Evolutionary conservation across 2,888 invertebrate genomes (phyloP).

Genomic region (Nymphalis polychloros): DNA sequence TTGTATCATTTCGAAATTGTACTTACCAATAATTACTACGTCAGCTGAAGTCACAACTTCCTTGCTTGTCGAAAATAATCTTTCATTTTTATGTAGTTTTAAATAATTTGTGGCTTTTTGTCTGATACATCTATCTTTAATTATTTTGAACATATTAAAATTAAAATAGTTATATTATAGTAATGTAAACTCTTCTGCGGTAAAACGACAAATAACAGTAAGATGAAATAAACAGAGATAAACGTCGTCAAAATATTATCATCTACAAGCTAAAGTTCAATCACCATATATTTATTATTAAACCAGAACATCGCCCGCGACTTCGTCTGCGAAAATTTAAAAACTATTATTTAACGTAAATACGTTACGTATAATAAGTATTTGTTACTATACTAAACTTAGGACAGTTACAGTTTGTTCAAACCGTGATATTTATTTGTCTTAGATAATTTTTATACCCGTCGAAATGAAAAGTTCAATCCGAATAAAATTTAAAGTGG

Average conservation of each 20-base stretch:
- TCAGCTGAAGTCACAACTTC: constrained; percentile 83
- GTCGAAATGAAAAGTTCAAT: too few species aligned
- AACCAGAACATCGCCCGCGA: not conserved
- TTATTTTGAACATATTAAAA: constrained; percentile 64
- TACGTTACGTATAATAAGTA: too few species aligned
- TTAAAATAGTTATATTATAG: not conserved
- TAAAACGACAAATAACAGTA: constrained; percentile 17
- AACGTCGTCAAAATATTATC: constrained; percentile 27
- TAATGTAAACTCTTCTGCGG: constrained; percentile 19
- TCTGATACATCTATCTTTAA: constrained; percentile 55
- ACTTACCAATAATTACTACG: constrained; percentile 88
- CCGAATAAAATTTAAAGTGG: too few species aligned
- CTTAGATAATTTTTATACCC: too few species aligned
- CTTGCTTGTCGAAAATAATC: constrained; percentile 50
- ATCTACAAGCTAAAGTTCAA: constrained; percentile 28
- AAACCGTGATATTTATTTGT: too few species aligned
- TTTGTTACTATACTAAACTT: too few species aligned
- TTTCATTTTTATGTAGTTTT: constrained; percentile 49
- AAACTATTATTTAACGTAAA: too few species aligned
- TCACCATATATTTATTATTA: constrained; percentile 20
- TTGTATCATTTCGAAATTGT: not conserved
- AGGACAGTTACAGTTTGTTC: too few species aligned
- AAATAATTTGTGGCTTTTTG: constrained; percentile 56
- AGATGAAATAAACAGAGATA: constrained; percentile 32
- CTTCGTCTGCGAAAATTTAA: too few species aligned